phyloP scores from a whole-genome alignment of 2,888 invertebrate species.

The Phengaris arion region DNA sequence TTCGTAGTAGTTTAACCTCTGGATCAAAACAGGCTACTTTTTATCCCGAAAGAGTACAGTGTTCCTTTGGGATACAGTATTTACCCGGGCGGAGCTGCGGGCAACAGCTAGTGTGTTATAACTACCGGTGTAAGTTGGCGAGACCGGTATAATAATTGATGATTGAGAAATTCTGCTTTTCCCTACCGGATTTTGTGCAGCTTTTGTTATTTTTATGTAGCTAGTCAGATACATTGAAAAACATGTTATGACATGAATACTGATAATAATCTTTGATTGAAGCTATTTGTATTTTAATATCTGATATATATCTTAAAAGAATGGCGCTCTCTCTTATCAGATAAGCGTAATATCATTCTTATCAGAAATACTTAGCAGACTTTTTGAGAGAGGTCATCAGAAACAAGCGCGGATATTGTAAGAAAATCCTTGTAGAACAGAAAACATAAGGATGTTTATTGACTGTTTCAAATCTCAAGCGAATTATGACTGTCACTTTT shows the following conservation, averaged over 20 bases:
- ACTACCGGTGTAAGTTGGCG: not conserved
- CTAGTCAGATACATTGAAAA: not conserved
- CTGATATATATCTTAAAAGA: not conserved
- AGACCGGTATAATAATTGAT: not conserved
- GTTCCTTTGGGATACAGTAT: too few species aligned
- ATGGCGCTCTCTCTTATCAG: not conserved
- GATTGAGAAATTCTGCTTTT: not conserved
- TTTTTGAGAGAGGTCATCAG: not conserved
- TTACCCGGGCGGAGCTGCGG: too few species aligned
- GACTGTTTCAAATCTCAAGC: conserved; percentile 50
- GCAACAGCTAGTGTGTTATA: not conserved
- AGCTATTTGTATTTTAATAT: not conserved
- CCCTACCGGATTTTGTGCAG: too few species aligned
- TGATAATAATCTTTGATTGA: not conserved
- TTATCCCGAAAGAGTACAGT: too few species aligned
- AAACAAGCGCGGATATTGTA: not conserved
- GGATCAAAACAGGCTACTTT: too few species aligned
- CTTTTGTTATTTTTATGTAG: not conserved
- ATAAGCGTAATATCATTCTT: not conserved
- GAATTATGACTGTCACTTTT: not conserved
- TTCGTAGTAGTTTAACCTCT: too few species aligned
- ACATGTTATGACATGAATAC: not conserved
- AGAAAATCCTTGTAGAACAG: not conserved
- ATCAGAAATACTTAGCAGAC: not conserved
- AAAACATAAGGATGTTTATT: conserved; percentile 32